These are phyloP conservation scores for Bubalus kerabau DNA, from an alignment of 2,113 vertebrate genomes.

Conservation along the genomic window DNA sequence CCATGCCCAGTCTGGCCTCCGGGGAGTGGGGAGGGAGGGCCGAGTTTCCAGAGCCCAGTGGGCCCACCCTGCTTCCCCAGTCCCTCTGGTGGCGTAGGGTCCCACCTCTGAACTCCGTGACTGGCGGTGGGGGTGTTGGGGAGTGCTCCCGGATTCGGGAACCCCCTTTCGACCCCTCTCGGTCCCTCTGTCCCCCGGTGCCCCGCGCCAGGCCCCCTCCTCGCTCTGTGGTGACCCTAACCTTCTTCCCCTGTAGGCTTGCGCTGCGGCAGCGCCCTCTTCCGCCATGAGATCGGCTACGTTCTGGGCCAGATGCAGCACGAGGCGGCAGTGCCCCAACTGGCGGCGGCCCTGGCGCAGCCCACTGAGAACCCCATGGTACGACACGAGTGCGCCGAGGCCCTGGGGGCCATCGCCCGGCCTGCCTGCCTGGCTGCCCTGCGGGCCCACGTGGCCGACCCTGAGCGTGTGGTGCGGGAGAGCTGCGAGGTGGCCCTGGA, in stretches of 20 bases:
- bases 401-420: conserved; percentile 92
- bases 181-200: not conserved
- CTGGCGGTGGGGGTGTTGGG: not conserved
- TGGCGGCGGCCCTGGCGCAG: conserved; percentile 77
- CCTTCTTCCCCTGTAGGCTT: conserved; percentile 79
- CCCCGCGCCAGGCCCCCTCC: not conserved
- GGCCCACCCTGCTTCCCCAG: not conserved
- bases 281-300: conserved; percentile 94
- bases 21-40: not conserved
- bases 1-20: rapidly evolving
- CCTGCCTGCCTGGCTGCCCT: conserved; percentile 86
- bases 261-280: conserved; percentile 86
- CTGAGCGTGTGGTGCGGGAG: conserved; percentile 92
- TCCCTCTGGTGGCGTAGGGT: not conserved
- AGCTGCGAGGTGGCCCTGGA: conserved; percentile 96
- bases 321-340: conserved; percentile 84
- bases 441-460: conserved; percentile 77
- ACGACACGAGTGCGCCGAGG: conserved; percentile 95
- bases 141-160: not conserved
- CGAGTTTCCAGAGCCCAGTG: not conserved
- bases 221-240: not conserved
- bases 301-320: conserved; percentile 96
- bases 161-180: not conserved
- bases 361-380: conserved; percentile 90
- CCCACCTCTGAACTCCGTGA: not conserved